A percentile compares a stretch with the other conserved stretches of the same genome.
These are phyloP conservation scores for Pherbina coryleti DNA, from an alignment of 2,888 invertebrate genomes.

Conservation along the genomic window DNA sequence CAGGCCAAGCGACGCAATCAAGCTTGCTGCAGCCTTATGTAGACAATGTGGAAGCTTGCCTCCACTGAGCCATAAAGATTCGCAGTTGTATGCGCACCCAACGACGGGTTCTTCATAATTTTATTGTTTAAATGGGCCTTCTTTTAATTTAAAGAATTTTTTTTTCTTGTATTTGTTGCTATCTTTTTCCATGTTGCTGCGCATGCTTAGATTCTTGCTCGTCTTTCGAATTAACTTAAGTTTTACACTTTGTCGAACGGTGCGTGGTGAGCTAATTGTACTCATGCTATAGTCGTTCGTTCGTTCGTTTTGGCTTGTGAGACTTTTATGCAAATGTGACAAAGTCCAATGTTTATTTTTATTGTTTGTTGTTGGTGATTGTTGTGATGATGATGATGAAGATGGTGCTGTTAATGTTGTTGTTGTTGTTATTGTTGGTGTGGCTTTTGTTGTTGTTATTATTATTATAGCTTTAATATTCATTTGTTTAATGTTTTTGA, in stretches of 20 bases:
- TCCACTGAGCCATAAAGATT: not conserved
- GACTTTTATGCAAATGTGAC: conserved; percentile 32
- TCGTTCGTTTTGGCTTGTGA: not conserved
- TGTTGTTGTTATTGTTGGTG: not conserved
- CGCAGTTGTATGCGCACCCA: not conserved
- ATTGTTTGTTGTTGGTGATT: not conserved
- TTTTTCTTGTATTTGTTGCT: not conserved
- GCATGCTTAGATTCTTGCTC: not conserved
- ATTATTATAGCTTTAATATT: conserved; percentile 15
- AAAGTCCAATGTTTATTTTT: not conserved
- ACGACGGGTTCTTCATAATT: conserved; percentile 9
- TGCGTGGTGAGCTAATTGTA: conserved; percentile 23
- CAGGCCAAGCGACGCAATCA: not conserved
- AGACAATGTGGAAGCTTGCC: not conserved
- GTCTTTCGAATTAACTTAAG: not conserved
- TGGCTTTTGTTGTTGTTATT: not conserved
- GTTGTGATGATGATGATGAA: not conserved
- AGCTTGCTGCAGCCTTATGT: not conserved
- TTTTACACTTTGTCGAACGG: not conserved
- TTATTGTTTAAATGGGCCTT: conserved; percentile 11
- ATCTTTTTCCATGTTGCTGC: not conserved
- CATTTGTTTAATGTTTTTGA: conserved; percentile 17
- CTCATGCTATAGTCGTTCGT: conserved; percentile 5
- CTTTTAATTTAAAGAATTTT: not conserved
- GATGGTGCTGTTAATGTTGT: not conserved